Percentiles rank a stretch among this genome's conserved stretches.
Conservation (phyloP, 2,797 vertebrate species). For the Nannoperca obscura region DNA sequence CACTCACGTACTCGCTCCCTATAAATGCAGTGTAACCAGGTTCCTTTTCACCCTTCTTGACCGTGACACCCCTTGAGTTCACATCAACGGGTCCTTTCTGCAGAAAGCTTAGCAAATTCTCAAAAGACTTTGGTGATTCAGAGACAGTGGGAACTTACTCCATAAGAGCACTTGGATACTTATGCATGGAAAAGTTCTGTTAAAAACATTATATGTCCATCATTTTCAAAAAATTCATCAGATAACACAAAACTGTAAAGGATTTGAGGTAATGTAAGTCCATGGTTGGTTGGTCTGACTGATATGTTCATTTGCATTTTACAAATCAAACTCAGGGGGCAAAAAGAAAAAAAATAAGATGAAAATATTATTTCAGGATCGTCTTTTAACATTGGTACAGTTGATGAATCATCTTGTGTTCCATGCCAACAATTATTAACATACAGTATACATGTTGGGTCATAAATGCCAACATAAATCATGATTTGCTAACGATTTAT, state of each 20-base stretch:
- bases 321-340: background rate
- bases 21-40: no score
- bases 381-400: background rate
- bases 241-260: background rate
- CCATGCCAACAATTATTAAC: background rate
- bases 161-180: background rate
- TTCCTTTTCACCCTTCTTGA: no score
- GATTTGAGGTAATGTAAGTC: background rate
- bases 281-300: background rate
- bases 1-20: no score
- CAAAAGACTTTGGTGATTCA: no score
- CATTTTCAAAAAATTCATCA: background rate
- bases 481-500: background rate
- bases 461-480: slow-evolving; percentile 30
- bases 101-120: no score
- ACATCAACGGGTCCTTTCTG: no score
- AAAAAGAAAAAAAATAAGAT: background rate
- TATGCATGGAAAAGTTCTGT: background rate
- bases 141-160: slow-evolving; percentile 18
- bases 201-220: background rate
- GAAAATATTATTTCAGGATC: background rate
- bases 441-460: background rate
- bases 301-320: background rate
- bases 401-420: background rate
- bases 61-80: no score